Evolutionary conservation across 1,140 invertebrate genomes (phyloP).

Genomic region (Leptoteleia sp.): DNA sequence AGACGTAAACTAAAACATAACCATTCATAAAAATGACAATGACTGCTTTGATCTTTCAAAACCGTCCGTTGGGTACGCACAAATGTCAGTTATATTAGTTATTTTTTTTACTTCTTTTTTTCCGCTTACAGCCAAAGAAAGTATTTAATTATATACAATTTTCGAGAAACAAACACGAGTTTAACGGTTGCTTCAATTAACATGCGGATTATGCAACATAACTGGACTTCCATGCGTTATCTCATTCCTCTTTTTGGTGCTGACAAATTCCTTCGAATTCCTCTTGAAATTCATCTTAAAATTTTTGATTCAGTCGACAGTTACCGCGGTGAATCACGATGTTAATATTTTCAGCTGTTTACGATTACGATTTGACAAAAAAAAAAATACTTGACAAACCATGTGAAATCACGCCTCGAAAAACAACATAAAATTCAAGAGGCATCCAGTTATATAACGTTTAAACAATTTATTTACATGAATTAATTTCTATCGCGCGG

Average conservation of each 20-base stretch:
- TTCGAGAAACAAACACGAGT: constrained; percentile 7
- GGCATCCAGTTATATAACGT: constrained; percentile 18
- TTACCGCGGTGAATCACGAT: neutral
- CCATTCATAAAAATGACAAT: constrained; percentile 7
- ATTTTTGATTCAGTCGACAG: constrained; percentile 10
- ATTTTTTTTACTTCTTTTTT: too few relatives aligned
- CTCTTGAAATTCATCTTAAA: constrained; percentile 3
- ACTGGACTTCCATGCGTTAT: constrained; percentile 17
- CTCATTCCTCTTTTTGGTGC: neutral
- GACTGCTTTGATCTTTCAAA: too few relatives aligned
- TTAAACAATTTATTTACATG: constrained; percentile 37
- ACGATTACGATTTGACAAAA: too few relatives aligned
- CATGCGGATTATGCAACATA: constrained; percentile 13
- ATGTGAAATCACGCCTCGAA: neutral
- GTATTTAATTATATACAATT: constrained; percentile 4
- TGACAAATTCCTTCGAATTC: constrained; percentile 6
- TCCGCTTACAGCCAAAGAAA: neutral
- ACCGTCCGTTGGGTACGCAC: too few relatives aligned
- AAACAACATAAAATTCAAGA: constrained; percentile 9
- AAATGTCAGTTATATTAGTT: too few relatives aligned
- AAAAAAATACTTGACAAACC: too few relatives aligned
- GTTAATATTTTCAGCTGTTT: too few relatives aligned
- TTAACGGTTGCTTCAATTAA: constrained; percentile 4
- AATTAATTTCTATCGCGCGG: constrained; percentile 49
- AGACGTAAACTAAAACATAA: neutral